phyloP scores from a whole-genome alignment of 2,113 vertebrate genomes.

The Mellivora capensis region DNA sequence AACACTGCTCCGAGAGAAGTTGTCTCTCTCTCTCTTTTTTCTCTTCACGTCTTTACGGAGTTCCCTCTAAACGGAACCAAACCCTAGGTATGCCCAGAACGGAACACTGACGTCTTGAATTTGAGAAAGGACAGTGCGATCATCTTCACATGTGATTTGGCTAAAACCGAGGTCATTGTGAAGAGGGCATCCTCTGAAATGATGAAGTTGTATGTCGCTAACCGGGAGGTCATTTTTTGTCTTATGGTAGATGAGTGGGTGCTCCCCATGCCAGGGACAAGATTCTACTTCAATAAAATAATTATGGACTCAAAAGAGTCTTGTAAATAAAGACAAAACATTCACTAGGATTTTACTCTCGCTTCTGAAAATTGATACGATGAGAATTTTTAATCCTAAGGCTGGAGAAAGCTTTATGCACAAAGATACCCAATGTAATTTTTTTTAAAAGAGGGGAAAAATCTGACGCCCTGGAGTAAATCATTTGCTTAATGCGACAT shows the following conservation, averaged over 20 bases:
- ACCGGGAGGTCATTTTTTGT: not conserved
- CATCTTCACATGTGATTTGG: not conserved
- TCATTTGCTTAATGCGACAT: not conserved
- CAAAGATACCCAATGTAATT: not conserved
- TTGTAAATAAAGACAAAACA: conserved; percentile 15
- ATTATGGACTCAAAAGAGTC: not conserved
- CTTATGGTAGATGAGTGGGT: not conserved
- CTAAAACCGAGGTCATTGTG: not conserved
- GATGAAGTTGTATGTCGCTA: not conserved
- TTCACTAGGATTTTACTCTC: not conserved
- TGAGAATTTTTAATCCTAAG: conserved; percentile 1
- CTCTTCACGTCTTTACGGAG: not conserved
- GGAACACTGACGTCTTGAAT: not conserved
- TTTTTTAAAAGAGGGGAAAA: conserved; percentile 23
- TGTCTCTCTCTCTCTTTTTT: not conserved
- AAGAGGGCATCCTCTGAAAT: not conserved
- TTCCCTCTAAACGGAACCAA: not conserved
- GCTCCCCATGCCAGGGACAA: not conserved
- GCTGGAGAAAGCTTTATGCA: not conserved
- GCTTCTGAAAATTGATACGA: not conserved
- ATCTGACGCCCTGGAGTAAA: conserved; percentile 8
- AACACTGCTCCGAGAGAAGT: not conserved
- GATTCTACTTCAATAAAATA: conserved; percentile 24
- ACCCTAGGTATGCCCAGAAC: not conserved
- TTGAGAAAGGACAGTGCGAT: not conserved